Evolutionary conservation across 2,113 vertebrate genomes (phyloP), one percentile per base, ranked within the genome.

Genomic region (Microtus pennsylvanicus): DNA sequence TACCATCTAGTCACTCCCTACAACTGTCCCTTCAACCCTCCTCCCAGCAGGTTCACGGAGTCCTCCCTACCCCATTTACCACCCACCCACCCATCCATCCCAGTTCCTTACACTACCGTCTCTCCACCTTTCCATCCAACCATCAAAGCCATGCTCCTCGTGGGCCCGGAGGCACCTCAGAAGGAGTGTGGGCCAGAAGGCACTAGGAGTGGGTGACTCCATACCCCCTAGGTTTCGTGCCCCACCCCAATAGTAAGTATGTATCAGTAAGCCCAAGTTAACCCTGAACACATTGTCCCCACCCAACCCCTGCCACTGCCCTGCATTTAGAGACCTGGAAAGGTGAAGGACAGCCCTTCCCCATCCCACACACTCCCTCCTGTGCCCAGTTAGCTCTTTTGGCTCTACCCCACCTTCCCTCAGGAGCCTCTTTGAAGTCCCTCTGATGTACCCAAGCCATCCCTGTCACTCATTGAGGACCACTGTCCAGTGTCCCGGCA

Each of bases 191-290:
- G 21, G 47, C n/a, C 17, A 28, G 42, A 17, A 55, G 77, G 21
- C 14, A 5, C 35, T 28, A 7, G 38, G 4, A 9, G 5, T 7
- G 10, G 14, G 13, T 0, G 17, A 50, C 6, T 33, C 65, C 55
- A 26, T 5, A 10, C 5, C 38, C 38, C n/a, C 50, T 42, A 35
- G 67, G 33, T 47, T 67, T 35, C 22, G 12, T 38, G 61, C 24
- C 61, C 9, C 30, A 38, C 38, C n/a, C 82, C 26, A 69, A 69
- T 7, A 52, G 47, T 55, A 22, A 28, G 12, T 28, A 33, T 89
- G n/a, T 11, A 30, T 33, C 0, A 2, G n/a, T 30, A 30, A 89
- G 55, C 55, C 87, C 72, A 30, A 74, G 80, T 19, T 47, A 21
- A 17, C 76, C 9, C 24, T 2, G 7, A 72, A 6, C n/a, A 11